Percentiles rank a stretch among this genome's conserved stretches.
Conservation (phyloP, 2,888 invertebrate genomes). For the Phalangium opilio region DNA sequence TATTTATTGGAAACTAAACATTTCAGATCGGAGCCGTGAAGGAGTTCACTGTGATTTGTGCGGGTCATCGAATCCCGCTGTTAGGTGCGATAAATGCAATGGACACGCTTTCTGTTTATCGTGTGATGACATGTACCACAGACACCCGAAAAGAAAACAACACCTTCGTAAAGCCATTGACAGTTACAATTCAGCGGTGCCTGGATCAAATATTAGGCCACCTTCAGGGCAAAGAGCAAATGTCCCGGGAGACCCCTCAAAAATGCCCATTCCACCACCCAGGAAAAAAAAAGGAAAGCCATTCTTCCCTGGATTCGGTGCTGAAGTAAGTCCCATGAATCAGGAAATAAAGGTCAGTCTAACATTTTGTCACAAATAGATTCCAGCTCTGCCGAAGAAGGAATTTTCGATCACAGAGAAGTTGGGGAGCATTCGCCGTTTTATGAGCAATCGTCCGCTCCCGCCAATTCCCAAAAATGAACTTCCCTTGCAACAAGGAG, state of each 20-base stretch:
- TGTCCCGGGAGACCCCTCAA: conserved; percentile 16
- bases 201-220: not conserved
- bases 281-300: conserved; percentile 35
- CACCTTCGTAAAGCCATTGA: conserved; percentile 52
- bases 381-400: conserved; percentile 23
- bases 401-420: conserved; percentile 34
- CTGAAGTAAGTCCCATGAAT: conserved; percentile 9
- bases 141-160: conserved; percentile 69
- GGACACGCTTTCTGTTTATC: conserved; percentile 72
- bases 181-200: not conserved
- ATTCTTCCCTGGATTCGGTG: conserved; percentile 12
- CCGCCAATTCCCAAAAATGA: conserved; percentile 17
- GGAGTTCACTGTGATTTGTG: conserved; percentile 67
- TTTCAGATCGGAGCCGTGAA: conserved; percentile 23
- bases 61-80: conserved; percentile 61
- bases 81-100: conserved; percentile 66
- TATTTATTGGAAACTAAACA: no score
- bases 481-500: not conserved
- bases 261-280: conserved; percentile 42
- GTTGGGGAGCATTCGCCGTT: conserved; percentile 36
- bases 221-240: conserved; percentile 6
- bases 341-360: no score
- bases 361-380: conserved; percentile 5
- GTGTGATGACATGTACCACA: conserved; percentile 87
- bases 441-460: conserved; percentile 22